Conservation (phyloP, 1,140 invertebrate genomes). For the Zaprionus africanus region DNA sequence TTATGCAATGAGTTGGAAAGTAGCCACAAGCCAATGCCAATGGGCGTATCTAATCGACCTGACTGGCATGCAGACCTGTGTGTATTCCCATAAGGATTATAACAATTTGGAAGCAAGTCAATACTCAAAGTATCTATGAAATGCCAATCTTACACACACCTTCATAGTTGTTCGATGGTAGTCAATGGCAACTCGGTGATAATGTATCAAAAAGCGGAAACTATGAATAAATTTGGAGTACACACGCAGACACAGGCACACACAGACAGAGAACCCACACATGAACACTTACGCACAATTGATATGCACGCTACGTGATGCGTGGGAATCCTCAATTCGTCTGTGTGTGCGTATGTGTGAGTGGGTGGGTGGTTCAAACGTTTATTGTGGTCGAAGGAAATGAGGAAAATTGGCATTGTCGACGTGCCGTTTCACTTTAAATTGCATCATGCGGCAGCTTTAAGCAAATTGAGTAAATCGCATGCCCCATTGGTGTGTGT, state of each 20-base stretch:
- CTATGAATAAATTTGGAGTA: constrained; percentile 69
- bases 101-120: background rate
- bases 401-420: constrained; percentile 2
- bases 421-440: background rate
- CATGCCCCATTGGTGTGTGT: background rate
- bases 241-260: constrained; percentile 20
- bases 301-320: constrained; percentile 59
- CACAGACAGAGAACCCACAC: constrained; percentile 12
- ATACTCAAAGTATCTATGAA: constrained; percentile 12
- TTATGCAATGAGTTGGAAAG: background rate
- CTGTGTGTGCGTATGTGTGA: constrained; percentile 8
- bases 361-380: constrained; percentile 10
- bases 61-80: background rate
- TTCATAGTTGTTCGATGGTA: background rate
- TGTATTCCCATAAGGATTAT: background rate
- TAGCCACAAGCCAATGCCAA: background rate
- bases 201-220: constrained; percentile 74
- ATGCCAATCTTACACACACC: background rate
- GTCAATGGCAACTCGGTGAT: constrained; percentile 52
- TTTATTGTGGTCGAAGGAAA: constrained; percentile 36
- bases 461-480: constrained; percentile 1
- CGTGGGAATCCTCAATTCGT: constrained; percentile 32
- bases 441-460: background rate
- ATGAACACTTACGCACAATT: constrained; percentile 36
- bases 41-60: constrained; percentile 2